These are phyloP conservation scores for Aculops lycopersici DNA, from an alignment of 1,140 invertebrate genomes.

Conservation along the genomic window DNA sequence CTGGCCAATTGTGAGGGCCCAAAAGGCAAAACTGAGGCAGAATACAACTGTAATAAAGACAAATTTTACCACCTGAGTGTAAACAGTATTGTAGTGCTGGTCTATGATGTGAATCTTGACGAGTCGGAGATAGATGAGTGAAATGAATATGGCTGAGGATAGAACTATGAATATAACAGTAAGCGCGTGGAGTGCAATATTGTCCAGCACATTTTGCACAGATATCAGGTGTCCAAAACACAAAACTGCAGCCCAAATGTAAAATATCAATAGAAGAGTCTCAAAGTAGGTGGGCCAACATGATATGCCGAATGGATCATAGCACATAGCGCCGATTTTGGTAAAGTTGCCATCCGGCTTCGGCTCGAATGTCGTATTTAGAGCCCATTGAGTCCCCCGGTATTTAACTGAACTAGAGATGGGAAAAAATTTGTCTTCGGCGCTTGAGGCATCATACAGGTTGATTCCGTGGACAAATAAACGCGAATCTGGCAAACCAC, in stretches of 20 bases:
- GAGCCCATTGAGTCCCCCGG: background rate
- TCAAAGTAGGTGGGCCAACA: background rate
- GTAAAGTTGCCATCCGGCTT: background rate
- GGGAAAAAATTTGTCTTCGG: background rate
- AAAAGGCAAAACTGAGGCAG: background rate
- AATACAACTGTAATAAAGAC: background rate
- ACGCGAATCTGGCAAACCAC: background rate
- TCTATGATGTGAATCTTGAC: background rate
- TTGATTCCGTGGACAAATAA: background rate
- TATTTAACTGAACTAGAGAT: background rate
- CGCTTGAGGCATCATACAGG: background rate
- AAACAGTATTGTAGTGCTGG: background rate
- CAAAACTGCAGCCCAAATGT: background rate
- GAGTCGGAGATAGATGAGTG: background rate
- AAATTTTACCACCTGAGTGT: background rate
- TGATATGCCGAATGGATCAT: background rate
- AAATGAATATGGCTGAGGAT: background rate
- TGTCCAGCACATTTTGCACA: background rate
- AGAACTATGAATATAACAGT: background rate
- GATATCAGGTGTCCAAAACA: background rate
- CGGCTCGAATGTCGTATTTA: background rate
- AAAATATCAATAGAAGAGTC: background rate
- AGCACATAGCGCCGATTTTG: background rate
- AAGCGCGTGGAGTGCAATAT: background rate
- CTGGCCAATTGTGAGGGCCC: background rate